Base-by-base conservation (phyloP, 2,113 vertebrate species). In the Siniperca chuatsi region DNA sequence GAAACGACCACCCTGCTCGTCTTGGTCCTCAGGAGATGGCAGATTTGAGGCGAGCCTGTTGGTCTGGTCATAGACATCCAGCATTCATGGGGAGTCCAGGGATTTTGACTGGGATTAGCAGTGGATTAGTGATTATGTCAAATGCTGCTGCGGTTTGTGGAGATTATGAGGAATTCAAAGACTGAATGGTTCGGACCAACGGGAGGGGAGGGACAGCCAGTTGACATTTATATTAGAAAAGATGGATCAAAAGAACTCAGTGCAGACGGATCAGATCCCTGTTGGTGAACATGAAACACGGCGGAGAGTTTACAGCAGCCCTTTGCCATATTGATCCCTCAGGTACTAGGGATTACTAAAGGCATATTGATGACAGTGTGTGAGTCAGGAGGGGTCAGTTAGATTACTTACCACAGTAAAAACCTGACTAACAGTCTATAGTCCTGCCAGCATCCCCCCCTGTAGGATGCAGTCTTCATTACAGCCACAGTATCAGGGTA, bases 111-210 rank as follows among this genome's bases (percentile, higher is more conserved):
- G 52, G 87, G 90, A 94, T 95, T 92, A 92, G 55, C 75, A 13
- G 69, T 66, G 79, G 93, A 94, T 95, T 92, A 94, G 73, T 66
- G 84, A 18, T 89, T 64, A 67, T 89, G 89, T 92, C 87, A 75
- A 79, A 92, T 83, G 87, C 84, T 73, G 80, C 62, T 83, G 86
- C 16, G 42, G 74, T 88, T 90, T 80, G 37, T 55, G 40, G 77
- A 78, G 91, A 92, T 93, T 90, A 93, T 20, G 42, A 78, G 50
- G 75, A 82, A 79, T 74, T 92, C 12, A n/a, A 87, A 84, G 84
- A 78, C 60, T 37, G 75, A 75, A 40, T 20, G 21, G 20, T 42
- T 35, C n/a, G 3, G 52, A 80, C 54, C 23, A 25, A 37, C 8
- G 12, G 25, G 15, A 57, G 12, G 33, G 44, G 15, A 54, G 21